phyloP scores from a whole-genome alignment of 2,888 invertebrate species.

The Candidula unifasciata region DNA sequence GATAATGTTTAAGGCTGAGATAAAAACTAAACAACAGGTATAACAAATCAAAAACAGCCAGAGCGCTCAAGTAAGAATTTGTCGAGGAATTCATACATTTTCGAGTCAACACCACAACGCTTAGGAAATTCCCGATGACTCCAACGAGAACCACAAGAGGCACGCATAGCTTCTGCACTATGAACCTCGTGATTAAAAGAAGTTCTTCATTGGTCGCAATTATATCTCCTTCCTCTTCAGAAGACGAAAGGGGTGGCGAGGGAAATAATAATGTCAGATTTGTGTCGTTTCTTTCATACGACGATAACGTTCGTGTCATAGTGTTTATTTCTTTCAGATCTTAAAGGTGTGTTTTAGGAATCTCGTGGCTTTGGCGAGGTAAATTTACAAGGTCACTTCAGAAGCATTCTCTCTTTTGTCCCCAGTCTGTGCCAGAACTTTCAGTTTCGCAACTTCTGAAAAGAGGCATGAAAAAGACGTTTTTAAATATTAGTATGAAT shows the following conservation, averaged over 20 bases:
- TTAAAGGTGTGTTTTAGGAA: no score
- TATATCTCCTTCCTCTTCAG: not conserved
- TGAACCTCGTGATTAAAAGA: conserved; percentile 61
- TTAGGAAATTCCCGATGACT: conserved; percentile 73
- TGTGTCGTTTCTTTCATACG: not conserved
- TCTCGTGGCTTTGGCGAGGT: no score
- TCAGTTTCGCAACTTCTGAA: no score
- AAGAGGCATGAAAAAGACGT: no score
- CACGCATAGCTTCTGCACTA: conserved; percentile 69
- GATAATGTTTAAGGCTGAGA: conserved; percentile 28
- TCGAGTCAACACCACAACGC: conserved; percentile 72
- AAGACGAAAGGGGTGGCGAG: not conserved
- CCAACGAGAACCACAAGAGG: conserved; percentile 71
- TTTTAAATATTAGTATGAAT: no score
- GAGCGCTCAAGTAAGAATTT: conserved; percentile 83
- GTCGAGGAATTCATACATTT: conserved; percentile 75
- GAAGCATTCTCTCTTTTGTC: no score
- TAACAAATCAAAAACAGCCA: conserved; percentile 85
- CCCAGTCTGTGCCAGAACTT: no score
- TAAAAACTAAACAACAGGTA: conserved; percentile 82
- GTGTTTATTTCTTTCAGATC: not conserved
- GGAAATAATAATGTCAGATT: not conserved
- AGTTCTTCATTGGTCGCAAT: conserved; percentile 53
- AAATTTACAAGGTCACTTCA: no score
- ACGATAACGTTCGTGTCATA: not conserved